Evolutionary conservation across 2,888 invertebrate genomes (phyloP), one percentile per base, ranked within the genome.

Genomic region (Hydraecia micacea): DNA sequence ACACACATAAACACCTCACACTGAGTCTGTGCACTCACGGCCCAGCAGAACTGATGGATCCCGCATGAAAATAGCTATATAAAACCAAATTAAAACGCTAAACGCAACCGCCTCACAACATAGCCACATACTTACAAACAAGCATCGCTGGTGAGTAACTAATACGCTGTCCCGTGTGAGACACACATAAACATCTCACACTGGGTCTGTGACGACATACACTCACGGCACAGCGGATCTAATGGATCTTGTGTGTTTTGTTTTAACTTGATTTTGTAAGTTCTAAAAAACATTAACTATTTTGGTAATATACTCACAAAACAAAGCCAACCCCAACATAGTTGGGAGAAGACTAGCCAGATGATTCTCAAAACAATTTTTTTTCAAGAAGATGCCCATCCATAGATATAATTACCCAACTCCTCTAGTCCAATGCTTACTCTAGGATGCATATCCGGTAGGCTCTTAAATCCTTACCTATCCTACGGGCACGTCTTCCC

Each of bases 101-200:
- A 58, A 28, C 79, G 46, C 70, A 66, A 46, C 58, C 32, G 9
- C 52, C 2, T 21, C 7, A 1, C 67, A 75, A 67, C 13, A 67
- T 62, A 73, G 13, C 49, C 39, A 21, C 3, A 55, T 25, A 25
- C 11, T 55, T 55, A 55, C 9, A 55, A 55, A 83, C 83, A 81
- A 88, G 79, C 84, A 75, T 80, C 76, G 77, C 73, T 86, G 87
- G 87, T 87, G 89, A 88, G 88, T 87, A 86, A 87, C 84, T 83
- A 81, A 89, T 83, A 86, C 83, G 76, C 68, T 81, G 87, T 84
- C 84, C 84, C 81, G 81, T 84, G 80, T 78, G 84, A 80, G 88
- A 89, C 90, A 86, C 86, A 84, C 85, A 85, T 87, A 91, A 88
- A 91, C 88, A 91, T 85, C 85, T 86, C 85, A 85, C 77, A 79